Evolutionary conservation across 2,888 invertebrate genomes (phyloP).

Genomic region (Rhagium mordax): DNA sequence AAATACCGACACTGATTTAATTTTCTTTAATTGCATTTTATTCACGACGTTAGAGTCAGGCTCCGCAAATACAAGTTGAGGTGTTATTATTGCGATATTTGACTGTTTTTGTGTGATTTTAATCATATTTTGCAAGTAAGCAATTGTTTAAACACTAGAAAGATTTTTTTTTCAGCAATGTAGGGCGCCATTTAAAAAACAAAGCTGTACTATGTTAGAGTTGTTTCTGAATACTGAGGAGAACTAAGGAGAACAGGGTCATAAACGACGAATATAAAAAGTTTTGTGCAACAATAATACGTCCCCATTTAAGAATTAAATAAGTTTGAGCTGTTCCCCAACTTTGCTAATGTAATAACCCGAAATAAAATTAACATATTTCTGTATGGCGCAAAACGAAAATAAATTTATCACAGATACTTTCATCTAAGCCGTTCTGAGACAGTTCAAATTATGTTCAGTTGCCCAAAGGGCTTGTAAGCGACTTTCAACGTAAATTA

Average conservation of each 20-base stretch:
- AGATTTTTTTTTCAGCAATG: no score
- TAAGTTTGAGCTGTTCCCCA: slow-evolving; percentile 29
- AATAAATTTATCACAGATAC: slow-evolving; percentile 21
- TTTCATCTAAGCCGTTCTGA: slow-evolving; percentile 24
- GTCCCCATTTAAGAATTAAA: slow-evolving; percentile 32
- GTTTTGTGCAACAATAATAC: neutral
- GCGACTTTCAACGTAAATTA: slow-evolving; percentile 57
- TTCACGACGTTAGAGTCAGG: neutral
- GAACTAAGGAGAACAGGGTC: no score
- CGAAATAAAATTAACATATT: slow-evolving; percentile 5
- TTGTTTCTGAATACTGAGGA: no score
- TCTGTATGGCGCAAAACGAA: neutral
- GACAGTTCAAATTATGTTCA: slow-evolving; percentile 55
- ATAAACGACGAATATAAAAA: neutral
- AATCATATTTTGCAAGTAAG: no score
- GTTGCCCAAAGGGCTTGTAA: slow-evolving; percentile 53
- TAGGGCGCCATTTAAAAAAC: no score
- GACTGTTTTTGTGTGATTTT: no score
- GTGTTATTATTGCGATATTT: slow-evolving; percentile 5
- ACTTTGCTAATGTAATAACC: slow-evolving; percentile 38
- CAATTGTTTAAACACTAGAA: no score
- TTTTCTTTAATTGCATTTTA: slow-evolving; percentile 43
- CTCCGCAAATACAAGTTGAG: neutral
- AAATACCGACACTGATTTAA: slow-evolving; percentile 52
- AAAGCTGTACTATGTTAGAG: no score